A percentile compares a stretch with the other conserved stretches of the same genome.
Conservation (phyloP, 2,888 invertebrate genomes). For the Nineta flava region DNA sequence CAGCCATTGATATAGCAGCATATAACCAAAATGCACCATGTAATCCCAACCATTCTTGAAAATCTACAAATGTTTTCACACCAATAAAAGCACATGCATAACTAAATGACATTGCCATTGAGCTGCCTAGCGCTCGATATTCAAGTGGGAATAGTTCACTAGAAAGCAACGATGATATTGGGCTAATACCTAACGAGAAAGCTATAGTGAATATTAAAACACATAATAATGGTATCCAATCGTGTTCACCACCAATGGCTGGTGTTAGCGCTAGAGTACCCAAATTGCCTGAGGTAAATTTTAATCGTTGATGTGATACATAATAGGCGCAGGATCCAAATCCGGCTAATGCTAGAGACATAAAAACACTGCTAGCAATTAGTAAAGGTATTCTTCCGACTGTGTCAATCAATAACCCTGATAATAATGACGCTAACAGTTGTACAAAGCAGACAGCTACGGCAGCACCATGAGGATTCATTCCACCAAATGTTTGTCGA, state of each 20-base stretch:
- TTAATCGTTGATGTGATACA: constrained; percentile 34
- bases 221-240: constrained; percentile 72
- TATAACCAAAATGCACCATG: constrained; percentile 84
- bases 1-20: constrained; percentile 63
- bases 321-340: constrained; percentile 76
- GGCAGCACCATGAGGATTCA: constrained; percentile 71
- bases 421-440: constrained; percentile 65
- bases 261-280: constrained; percentile 9
- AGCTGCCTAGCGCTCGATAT: constrained; percentile 72
- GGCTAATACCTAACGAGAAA: constrained; percentile 75
- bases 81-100: constrained; percentile 76
- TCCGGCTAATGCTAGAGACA: constrained; percentile 73
- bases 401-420: constrained; percentile 69
- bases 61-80: constrained; percentile 74
- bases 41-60: constrained; percentile 55
- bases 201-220: constrained; percentile 72
- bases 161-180: constrained; percentile 72
- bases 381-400: constrained; percentile 71
- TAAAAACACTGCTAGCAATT: constrained; percentile 67
- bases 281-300: constrained; percentile 12
- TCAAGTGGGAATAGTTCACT: constrained; percentile 72
- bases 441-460: constrained; percentile 76
- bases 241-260: constrained; percentile 25
- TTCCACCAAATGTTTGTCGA: constrained; percentile 62
- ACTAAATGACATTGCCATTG: constrained; percentile 72